These are phyloP conservation scores for Budorcas taxicolor DNA, from an alignment of 2,113 vertebrate genomes.

Conservation along the genomic window DNA sequence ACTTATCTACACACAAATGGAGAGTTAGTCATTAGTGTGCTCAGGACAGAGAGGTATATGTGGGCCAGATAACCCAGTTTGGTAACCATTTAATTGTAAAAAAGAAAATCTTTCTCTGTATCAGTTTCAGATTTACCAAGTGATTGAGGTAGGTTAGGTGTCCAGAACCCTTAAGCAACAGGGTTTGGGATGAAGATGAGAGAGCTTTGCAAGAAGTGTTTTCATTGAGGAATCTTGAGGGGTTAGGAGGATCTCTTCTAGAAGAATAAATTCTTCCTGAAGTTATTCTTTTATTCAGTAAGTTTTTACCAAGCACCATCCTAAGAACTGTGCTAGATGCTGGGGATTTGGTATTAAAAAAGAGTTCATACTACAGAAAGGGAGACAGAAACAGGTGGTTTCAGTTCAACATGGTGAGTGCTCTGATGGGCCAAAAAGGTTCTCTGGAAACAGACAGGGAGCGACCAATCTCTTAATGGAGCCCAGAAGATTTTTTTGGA, in stretches of 20 bases:
- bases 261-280: neutral
- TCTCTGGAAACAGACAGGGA: neutral
- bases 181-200: neutral
- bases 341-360: neutral
- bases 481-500: neutral
- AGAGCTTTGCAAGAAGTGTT: neutral
- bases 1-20: neutral
- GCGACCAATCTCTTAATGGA: neutral
- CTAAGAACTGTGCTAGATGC: neutral
- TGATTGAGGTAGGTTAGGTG: neutral
- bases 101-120: neutral
- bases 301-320: neutral
- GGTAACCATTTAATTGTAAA: neutral
- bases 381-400: neutral
- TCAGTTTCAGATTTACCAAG: constrained; percentile 28
- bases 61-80: neutral
- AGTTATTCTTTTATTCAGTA: neutral
- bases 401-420: neutral
- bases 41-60: neutral
- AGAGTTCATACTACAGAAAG: neutral
- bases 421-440: neutral
- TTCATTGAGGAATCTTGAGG: neutral
- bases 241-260: neutral
- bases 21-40: neutral
- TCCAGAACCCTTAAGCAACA: neutral